These are phyloP conservation scores for Albula goreensis DNA, from an alignment of 2,113 vertebrate species.

Conservation along the genomic window DNA sequence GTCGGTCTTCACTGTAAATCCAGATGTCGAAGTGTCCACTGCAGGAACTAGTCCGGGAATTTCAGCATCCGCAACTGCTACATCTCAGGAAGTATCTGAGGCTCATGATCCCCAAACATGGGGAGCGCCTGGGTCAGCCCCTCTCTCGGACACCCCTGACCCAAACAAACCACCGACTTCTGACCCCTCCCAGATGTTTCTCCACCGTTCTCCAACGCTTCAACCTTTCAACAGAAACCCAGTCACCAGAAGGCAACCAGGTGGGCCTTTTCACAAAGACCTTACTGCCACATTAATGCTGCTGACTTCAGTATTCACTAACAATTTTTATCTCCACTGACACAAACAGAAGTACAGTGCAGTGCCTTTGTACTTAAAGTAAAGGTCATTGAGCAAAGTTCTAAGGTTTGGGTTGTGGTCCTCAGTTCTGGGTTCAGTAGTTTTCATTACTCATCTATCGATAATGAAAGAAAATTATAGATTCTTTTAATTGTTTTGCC, in stretches of 20 bases:
- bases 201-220: neutral
- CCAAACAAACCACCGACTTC: slow-evolving; percentile 23
- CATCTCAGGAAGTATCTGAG: neutral
- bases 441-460: too few relatives aligned
- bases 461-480: too few relatives aligned
- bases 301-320: too few relatives aligned
- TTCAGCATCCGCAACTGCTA: neutral
- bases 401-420: too few relatives aligned
- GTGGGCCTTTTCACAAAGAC: neutral
- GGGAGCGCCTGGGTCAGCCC: neutral
- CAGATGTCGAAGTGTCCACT: too few relatives aligned
- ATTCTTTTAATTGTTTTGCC: too few relatives aligned
- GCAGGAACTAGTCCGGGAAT: too few relatives aligned
- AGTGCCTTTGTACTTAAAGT: too few relatives aligned
- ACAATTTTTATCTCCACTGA: too few relatives aligned
- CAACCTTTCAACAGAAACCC: neutral
- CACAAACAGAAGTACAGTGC: too few relatives aligned
- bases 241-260: neutral
- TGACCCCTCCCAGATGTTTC: slow-evolving; percentile 21
- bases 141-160: neutral
- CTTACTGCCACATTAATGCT: neutral
- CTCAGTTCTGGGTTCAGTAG: too few relatives aligned
- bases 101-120: neutral
- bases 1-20: neutral
- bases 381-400: too few relatives aligned